Evolutionary conservation across 2,113 vertebrate genomes (phyloP).

Genomic region (Phrynosoma platyrhinos): DNA sequence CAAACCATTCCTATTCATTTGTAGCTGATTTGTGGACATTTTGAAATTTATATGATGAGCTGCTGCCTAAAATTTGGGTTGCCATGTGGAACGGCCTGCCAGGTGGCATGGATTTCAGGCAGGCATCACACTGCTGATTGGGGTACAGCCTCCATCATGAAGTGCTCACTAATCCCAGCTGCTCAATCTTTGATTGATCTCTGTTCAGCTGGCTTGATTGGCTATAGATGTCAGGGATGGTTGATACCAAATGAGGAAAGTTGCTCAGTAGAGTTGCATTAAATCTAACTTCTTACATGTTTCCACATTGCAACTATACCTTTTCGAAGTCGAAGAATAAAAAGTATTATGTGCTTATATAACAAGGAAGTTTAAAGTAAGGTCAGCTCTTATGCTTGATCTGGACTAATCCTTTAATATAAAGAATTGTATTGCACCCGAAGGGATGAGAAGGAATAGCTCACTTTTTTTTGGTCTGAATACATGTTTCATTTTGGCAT

Average conservation of each 20-base stretch:
- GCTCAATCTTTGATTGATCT: not conserved
- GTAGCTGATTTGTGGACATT: not conserved
- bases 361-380: not conserved
- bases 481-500: not conserved
- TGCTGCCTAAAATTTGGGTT: not conserved
- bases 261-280: not conserved
- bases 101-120: not conserved
- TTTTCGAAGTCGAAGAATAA: not conserved
- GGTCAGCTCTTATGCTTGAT: not conserved
- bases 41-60: not conserved
- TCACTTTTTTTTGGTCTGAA: not conserved
- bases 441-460: conserved; percentile 3
- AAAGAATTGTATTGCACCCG: not conserved
- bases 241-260: not conserved
- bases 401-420: not conserved
- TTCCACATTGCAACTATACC: not conserved
- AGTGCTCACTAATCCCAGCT: not conserved
- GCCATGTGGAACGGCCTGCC: not conserved
- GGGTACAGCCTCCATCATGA: not conserved
- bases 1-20: not conserved
- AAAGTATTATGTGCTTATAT: not conserved
- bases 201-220: not conserved
- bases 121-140: not conserved
- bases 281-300: not conserved
- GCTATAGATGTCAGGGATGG: not conserved